A percentile compares a stretch with the other conserved stretches of the same genome.
phyloP scores from a whole-genome alignment of 2,113 vertebrate species.

The Athene cunicularia region DNA sequence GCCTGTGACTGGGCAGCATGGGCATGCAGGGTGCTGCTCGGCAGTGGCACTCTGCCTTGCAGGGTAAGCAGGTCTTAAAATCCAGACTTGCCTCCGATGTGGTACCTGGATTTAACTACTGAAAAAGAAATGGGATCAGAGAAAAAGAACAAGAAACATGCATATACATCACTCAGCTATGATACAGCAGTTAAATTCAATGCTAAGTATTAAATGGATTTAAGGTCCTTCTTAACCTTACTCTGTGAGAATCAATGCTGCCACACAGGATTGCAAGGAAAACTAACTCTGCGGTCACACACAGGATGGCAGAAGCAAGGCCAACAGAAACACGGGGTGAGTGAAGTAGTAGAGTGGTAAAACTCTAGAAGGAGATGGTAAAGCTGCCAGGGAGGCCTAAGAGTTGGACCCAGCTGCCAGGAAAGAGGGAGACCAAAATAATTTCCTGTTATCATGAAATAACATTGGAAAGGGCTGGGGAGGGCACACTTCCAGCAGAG shows the following conservation, averaged over 20 bases:
- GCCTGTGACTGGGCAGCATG: rapidly evolving
- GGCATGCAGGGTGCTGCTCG: rapidly evolving
- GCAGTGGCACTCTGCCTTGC: rapidly evolving
- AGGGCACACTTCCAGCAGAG: neutral
- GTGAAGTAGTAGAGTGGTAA: neutral
- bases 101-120: neutral
- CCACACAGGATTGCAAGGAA: neutral
- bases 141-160: too few species aligned
- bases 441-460: neutral
- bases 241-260: neutral
- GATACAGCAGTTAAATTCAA: neutral
- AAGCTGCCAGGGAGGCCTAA: too few species aligned
- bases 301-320: neutral
- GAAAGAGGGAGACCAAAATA: neutral
- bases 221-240: neutral
- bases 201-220: neutral
- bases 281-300: too few species aligned
- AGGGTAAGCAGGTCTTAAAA: neutral
- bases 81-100: neutral
- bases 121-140: neutral
- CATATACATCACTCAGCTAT: too few species aligned
- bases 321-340: neutral
- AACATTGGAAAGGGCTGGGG: neutral
- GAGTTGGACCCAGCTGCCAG: neutral
- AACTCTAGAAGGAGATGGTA: neutral